Percentiles rank a stretch among this genome's conserved stretches.
Evolutionary conservation across 2,797 vertebrate genomes (phyloP).

Genomic region (Protonibea diacanthus): DNA sequence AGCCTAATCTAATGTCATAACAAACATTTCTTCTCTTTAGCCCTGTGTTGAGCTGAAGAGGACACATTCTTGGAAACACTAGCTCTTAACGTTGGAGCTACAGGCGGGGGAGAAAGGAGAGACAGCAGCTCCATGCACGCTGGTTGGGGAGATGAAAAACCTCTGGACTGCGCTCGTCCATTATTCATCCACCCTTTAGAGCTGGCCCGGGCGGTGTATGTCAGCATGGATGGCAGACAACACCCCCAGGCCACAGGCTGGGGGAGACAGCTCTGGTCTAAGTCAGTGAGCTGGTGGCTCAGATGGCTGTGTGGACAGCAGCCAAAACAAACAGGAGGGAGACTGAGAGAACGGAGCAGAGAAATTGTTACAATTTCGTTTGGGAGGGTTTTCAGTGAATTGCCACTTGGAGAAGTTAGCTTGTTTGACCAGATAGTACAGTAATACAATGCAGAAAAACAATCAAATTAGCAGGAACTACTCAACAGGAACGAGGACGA

Average conservation of each 20-base stretch:
- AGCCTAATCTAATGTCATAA: slow-evolving; percentile 9
- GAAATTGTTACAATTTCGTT: slow-evolving; percentile 48
- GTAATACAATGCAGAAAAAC: slow-evolving; percentile 16
- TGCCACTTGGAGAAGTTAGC: slow-evolving; percentile 36
- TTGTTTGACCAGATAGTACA: not conserved
- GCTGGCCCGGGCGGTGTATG: slow-evolving; percentile 51
- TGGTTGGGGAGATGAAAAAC: slow-evolving; percentile 50
- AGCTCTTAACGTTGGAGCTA: slow-evolving; percentile 36
- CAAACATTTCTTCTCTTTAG: not conserved
- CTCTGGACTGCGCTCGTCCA: slow-evolving; percentile 47
- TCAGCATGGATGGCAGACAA: slow-evolving; percentile 72
- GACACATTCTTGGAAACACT: slow-evolving; percentile 18
- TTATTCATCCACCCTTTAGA: slow-evolving; percentile 69
- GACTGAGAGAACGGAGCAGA: slow-evolving; percentile 40
- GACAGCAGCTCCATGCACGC: slow-evolving; percentile 31
- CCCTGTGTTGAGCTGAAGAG: slow-evolving; percentile 1
- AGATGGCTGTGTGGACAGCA: slow-evolving; percentile 64
- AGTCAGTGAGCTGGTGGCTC: slow-evolving; percentile 68
- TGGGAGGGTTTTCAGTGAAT: slow-evolving; percentile 47
- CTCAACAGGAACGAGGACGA: not conserved
- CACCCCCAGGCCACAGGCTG: slow-evolving; percentile 57
- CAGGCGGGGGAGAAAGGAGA: slow-evolving; percentile 22
- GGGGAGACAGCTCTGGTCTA: slow-evolving; percentile 65
- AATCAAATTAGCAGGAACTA: not conserved
- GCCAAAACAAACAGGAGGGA: slow-evolving; percentile 66